Base-by-base conservation (phyloP, 2,888 invertebrate species). In the Vesta saturnalis region DNA sequence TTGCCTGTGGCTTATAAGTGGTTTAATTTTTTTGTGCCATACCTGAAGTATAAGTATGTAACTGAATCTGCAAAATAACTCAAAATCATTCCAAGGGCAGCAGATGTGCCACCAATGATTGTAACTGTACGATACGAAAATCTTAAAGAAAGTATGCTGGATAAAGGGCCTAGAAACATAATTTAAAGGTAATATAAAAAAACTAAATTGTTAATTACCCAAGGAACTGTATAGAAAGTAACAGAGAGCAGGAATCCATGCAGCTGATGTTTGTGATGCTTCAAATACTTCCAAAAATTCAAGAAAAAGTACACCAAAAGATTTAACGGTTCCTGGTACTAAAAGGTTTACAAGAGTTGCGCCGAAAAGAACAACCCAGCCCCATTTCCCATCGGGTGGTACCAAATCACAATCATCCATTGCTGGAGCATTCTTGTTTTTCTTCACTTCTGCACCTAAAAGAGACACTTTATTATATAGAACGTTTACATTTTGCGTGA, bases 171-270 rank as follows among this genome's bases (percentile, higher is more conserved):
- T 95, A 85, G 61, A 85, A 85, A 69, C 35, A 56, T 23, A 18
- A 62, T 54, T 14, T 60, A 57, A 52, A 47, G 22, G 57, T 60
- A 61, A 62, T 47, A 55, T 56, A 64, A 19, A 21, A 49, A 39
- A 19, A 21, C 43, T 8, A 55, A 10, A 46, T 35, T 6, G 18
- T 22, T 43, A 78, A 86, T 87, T 83, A 94, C 94, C 94, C 80
- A 94, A 86, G 74, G 94, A 94, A 83, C 94, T 94, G 86, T 94
- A 95, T 1, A 95, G 86, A 82, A 94, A 95, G 81, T 95, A 95
- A 79, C 94, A 94, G 5, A 95, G 83, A 0, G 94, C 93, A n/a
- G 94, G 94, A 75, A 95, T 93, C 86, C 94, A 94, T 0, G 93
- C 90, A 0, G 94, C 93, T 6, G 90, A 88, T 0, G 92, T 87